Conservation (phyloP, 2,113 vertebrate species). For the Rhineura floridana region DNA sequence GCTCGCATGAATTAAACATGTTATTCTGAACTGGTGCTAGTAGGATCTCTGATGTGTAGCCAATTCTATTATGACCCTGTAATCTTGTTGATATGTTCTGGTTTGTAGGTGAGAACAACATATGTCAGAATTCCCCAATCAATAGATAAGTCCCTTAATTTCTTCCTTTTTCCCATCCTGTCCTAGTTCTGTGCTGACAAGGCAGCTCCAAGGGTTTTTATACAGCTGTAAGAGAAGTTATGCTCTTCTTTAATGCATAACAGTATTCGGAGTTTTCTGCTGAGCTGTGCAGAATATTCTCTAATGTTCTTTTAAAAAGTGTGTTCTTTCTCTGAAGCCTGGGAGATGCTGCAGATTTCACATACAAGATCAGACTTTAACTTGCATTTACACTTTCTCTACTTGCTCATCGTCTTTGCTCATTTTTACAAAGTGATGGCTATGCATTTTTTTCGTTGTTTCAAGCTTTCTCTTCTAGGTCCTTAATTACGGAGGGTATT, state of each 20-base stretch:
- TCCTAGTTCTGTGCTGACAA: background rate
- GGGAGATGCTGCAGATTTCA: constrained; percentile 19
- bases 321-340: background rate
- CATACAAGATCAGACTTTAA: constrained; percentile 28
- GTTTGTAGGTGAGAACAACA: background rate
- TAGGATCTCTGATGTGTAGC: background rate
- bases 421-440: background rate
- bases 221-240: background rate
- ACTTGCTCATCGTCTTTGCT: constrained; percentile 7
- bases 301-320: constrained; percentile 10
- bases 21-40: background rate
- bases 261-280: background rate
- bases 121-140: background rate
- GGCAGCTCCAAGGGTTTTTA: background rate
- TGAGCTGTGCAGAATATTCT: background rate
- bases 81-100: background rate
- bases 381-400: constrained; percentile 8
- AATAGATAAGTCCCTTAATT: background rate
- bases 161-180: background rate
- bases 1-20: background rate
- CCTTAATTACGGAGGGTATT: constrained; percentile 20
- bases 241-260: background rate
- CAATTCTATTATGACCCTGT: background rate
- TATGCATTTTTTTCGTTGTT: background rate
- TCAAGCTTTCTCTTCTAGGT: constrained; percentile 9